Conservation (phyloP, 2,888 invertebrate genomes). For the Ceratothoa steindachneri region DNA sequence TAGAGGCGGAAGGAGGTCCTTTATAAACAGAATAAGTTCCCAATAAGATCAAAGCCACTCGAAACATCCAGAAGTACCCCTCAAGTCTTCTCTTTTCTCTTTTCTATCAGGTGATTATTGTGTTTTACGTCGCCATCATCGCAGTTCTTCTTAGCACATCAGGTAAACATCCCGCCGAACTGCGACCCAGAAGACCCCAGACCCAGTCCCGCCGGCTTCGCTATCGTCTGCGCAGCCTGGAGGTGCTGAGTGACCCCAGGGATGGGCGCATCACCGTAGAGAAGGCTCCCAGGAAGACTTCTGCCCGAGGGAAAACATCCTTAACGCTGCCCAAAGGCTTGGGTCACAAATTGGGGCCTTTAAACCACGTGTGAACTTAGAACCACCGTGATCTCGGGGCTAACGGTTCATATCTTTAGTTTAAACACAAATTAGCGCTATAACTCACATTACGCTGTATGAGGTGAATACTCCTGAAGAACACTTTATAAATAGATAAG, state of each 20-base stretch:
- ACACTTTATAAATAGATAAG: no score
- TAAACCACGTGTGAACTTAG: background rate
- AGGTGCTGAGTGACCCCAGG: background rate
- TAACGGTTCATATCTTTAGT: no score
- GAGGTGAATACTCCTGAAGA: no score
- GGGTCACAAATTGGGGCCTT: background rate
- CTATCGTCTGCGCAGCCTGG: background rate
- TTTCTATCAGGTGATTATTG: background rate
- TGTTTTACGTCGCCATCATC: conserved; percentile 1
- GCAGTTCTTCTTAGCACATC: background rate
- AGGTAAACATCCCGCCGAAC: background rate
- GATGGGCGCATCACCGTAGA: background rate
- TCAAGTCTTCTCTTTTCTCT: no score
- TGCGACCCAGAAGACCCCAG: background rate
- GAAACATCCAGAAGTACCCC: no score
- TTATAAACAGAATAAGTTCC: no score
- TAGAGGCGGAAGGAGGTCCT: no score
- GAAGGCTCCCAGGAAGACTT: background rate
- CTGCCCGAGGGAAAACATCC: background rate
- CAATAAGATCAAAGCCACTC: no score
- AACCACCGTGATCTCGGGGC: no score
- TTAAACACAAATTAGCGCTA: no score
- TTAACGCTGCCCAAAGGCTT: background rate
- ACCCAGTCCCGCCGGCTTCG: background rate
- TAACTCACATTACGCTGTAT: no score